phyloP scores from a whole-genome alignment of 2,888 invertebrate species.

The Pollenia griseotomentosa region DNA sequence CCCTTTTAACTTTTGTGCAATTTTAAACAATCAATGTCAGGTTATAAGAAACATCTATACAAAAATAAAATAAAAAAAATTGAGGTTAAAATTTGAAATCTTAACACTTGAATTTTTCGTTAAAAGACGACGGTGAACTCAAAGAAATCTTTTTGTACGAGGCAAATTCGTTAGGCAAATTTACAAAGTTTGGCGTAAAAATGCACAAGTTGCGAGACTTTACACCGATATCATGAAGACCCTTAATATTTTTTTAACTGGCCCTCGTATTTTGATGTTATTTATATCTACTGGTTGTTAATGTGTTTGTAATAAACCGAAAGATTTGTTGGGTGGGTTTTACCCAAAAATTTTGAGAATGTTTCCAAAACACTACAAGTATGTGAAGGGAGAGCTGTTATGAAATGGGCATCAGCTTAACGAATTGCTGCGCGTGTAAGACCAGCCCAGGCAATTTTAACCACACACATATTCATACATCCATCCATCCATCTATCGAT shows the following conservation, averaged over 20 bases:
- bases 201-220: neutral
- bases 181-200: too few species aligned
- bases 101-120: too few species aligned
- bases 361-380: conserved; percentile 11
- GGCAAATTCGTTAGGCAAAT: too few species aligned
- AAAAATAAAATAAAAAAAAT: too few species aligned
- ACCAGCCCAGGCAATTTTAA: conserved; percentile 32
- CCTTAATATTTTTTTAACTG: neutral
- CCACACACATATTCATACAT: neutral
- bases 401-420: conserved; percentile 45
- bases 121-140: too few species aligned
- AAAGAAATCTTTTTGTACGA: too few species aligned
- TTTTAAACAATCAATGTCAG: too few species aligned
- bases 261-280: conserved; percentile 7
- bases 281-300: conserved; percentile 41
- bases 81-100: too few species aligned
- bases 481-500: conserved; percentile 2
- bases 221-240: neutral
- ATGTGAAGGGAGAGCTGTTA: neutral
- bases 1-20: too few species aligned
- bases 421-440: conserved; percentile 68
- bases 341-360: conserved; percentile 8
- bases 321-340: conserved; percentile 55
- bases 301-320: conserved; percentile 46
- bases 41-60: too few species aligned